Evolutionary conservation across 2,888 invertebrate genomes (phyloP).

Genomic region (Exephanes ischioxanthus): DNA sequence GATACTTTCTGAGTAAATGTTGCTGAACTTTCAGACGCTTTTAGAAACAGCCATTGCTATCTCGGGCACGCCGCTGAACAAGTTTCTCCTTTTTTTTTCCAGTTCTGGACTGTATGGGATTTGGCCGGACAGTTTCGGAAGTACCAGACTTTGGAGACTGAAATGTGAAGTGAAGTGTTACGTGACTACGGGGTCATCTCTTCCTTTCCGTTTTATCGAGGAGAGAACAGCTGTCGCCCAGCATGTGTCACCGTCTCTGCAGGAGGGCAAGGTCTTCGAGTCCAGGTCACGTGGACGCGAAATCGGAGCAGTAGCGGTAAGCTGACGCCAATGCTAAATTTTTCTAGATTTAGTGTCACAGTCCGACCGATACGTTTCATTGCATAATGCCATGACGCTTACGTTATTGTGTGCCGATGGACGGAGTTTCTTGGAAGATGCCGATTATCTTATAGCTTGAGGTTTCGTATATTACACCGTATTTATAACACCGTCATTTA

Average conservation of each 20-base stretch:
- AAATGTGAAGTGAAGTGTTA: constrained; percentile 4
- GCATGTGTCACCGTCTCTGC: neutral
- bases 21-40: neutral
- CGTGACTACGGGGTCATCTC: constrained; percentile 16
- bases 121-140: neutral
- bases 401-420: too few species aligned
- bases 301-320: neutral
- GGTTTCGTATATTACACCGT: too few species aligned
- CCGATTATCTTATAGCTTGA: too few species aligned
- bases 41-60: neutral
- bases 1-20: neutral
- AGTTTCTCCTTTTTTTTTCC: constrained; percentile 2
- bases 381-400: neutral
- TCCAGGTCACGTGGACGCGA: neutral
- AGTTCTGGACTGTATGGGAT: too few species aligned
- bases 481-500: too few species aligned
- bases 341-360: neutral
- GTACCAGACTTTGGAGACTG: neutral
- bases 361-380: neutral
- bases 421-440: too few species aligned
- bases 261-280: constrained; percentile 12
- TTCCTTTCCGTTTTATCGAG: constrained; percentile 9
- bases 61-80: neutral
- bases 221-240: constrained; percentile 1
- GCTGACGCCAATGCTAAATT: constrained; percentile 4